Percentiles rank a stretch among this genome's conserved stretches.
phyloP scores from a whole-genome alignment of 1,140 invertebrate species.

The Cherax quadricarinatus region DNA sequence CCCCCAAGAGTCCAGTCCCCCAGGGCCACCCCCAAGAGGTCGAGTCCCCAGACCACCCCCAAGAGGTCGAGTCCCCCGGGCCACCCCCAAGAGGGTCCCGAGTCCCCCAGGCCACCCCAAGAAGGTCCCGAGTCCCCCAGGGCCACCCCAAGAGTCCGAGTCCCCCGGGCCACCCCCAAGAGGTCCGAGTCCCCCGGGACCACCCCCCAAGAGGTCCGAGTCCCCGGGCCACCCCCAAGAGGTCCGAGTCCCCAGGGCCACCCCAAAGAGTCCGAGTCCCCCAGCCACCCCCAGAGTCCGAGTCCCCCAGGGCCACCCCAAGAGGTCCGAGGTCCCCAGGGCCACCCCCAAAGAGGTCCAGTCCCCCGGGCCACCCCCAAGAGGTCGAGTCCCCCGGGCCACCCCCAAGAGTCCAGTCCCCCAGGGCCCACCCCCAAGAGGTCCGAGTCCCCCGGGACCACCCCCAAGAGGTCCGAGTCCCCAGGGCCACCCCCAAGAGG shows the following conservation, averaged over 20 bases:
- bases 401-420: neutral
- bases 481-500: neutral
- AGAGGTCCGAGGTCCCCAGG: neutral
- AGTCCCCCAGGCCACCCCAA: neutral
- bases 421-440: slow-evolving; percentile 1
- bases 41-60: neutral
- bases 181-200: neutral
- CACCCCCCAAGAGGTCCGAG: slow-evolving; percentile 7
- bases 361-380: neutral
- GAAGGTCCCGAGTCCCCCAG: neutral
- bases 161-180: no score
- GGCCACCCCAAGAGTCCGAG: neutral
- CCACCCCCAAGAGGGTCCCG: no score
- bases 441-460: no score
- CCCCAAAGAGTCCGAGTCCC: no score
- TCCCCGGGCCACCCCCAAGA: neutral
- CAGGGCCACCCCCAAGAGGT: neutral
- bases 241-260: no score
- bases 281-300: neutral
- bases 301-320: slow-evolving; percentile 15
- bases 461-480: no score
- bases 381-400: neutral
- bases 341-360: neutral
- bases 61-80: neutral
- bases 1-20: neutral